These are phyloP conservation scores for Leptodactylus fuscus DNA, from an alignment of 2,113 vertebrate genomes.

Conservation along the genomic window DNA sequence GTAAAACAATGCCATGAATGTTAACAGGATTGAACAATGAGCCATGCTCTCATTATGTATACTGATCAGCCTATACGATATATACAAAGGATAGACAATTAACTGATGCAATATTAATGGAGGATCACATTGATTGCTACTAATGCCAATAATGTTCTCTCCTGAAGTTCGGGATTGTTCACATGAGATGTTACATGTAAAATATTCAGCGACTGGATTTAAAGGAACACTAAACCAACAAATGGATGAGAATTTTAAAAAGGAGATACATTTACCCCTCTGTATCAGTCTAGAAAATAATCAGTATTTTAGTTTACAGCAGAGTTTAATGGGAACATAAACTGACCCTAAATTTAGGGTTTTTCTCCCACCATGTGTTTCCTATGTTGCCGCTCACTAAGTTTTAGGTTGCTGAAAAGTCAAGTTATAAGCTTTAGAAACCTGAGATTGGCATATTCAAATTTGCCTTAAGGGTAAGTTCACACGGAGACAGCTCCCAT, in stretches of 20 bases:
- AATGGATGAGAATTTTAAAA: not conserved
- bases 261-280: not conserved
- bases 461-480: no score
- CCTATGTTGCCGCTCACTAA: no score
- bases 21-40: conserved; percentile 51
- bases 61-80: conserved; percentile 18
- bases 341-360: no score
- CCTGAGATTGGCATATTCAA: no score
- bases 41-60: conserved; percentile 41
- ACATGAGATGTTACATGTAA: not conserved
- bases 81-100: conserved; percentile 7
- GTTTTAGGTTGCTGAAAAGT: no score
- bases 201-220: not conserved
- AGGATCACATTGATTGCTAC: not conserved
- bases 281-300: no score
- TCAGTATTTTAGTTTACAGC: no score
- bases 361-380: no score
- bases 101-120: not conserved
- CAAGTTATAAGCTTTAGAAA: no score
- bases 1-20: conserved; percentile 53
- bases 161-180: not conserved
- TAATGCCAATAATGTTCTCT: not conserved
- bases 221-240: not conserved
- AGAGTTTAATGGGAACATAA: no score
- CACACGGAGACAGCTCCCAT: no score